phyloP scores from a whole-genome alignment of 1,140 invertebrate genomes.

The Pseudoatta argentina region DNA sequence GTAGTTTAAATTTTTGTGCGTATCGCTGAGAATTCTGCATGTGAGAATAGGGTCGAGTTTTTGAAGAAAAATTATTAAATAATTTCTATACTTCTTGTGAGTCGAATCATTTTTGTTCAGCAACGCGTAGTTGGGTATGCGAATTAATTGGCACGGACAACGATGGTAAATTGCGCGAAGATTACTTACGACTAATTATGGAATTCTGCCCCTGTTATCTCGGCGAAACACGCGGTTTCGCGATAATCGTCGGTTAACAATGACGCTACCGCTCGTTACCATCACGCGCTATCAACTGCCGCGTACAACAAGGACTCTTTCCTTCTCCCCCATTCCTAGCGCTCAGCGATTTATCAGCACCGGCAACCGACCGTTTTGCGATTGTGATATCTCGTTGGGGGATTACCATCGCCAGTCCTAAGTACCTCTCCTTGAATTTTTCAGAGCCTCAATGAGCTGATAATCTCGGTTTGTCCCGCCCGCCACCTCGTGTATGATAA shows the following conservation, averaged over 20 bases:
- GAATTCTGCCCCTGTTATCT: constrained; percentile 79
- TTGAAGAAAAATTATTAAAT: not conserved
- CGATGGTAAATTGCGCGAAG: constrained; percentile 56
- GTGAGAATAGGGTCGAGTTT: not conserved
- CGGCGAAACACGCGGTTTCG: constrained; percentile 82
- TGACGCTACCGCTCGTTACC: constrained; percentile 73
- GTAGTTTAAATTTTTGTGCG: not conserved
- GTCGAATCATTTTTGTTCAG: not conserved
- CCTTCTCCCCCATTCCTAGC: not conserved
- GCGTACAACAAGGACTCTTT: constrained; percentile 20
- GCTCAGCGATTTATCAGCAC: constrained; percentile 24
- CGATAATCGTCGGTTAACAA: constrained; percentile 81
- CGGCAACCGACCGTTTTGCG: constrained; percentile 22
- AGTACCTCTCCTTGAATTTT: constrained; percentile 37
- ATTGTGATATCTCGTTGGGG: constrained; percentile 36
- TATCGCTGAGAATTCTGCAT: not conserved
- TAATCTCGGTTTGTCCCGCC: constrained; percentile 53
- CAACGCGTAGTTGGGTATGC: not conserved
- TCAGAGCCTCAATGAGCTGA: constrained; percentile 36
- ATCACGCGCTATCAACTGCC: constrained; percentile 60
- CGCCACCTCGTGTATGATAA: constrained; percentile 40
- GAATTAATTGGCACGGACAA: constrained; percentile 44
- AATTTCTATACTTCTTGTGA: not conserved
- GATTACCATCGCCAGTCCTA: constrained; percentile 46
- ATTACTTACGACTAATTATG: constrained; percentile 66